Base-by-base conservation (phyloP, 2,888 invertebrate species). In the Sepioteuthis lessoniana region DNA sequence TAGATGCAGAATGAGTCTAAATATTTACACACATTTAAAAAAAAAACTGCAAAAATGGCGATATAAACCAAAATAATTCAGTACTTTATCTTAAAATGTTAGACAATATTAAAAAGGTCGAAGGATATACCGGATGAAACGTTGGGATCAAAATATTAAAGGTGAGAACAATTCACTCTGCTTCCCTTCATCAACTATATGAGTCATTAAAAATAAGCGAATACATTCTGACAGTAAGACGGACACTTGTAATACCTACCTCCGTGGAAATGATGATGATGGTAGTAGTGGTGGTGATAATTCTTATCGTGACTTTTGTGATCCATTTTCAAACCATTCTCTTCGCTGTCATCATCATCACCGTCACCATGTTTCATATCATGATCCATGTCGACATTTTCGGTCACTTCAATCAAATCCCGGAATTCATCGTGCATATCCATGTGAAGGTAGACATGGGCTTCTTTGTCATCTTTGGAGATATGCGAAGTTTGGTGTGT, bases 291-390 rank as follows among this genome's bases (percentile, higher is more conserved):
- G 16, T 76, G 35, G n/a, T 76, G 76, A 0, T 76, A 28, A 1
- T n/a, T 8, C 0, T 8, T 5, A 5, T 31, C 31, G 3, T n/a
- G 5, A 16, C 1, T 13, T 2, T 35, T 19, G 0, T 10, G 0
- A n/a, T 76, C 31, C 4, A 13, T 8, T 31, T 31, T 76, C 16
- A 13, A 31, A 31, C 10, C 31, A n/a, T 76, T 2, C 16, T 76
- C 8, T 10, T n/a, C 60, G 31, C 31, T n/a, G 10, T 76, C n/a
- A n/a, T 76, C n/a, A 13, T 35, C 76, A 3, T n/a, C 76, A 19
- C 10, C 2, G 13, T n/a, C 76, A n/a, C n/a, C 10, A 35, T 76
- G 16, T n/a, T n/a, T n/a, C n/a, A n/a, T 76, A 47, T 47, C 47
- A 47, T 16, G 47, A 60, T n/a, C n/a, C 16, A n/a, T 76, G 2